Evolutionary conservation across 2,113 vertebrate genomes (phyloP).

Genomic region (Coturnix japonica): DNA sequence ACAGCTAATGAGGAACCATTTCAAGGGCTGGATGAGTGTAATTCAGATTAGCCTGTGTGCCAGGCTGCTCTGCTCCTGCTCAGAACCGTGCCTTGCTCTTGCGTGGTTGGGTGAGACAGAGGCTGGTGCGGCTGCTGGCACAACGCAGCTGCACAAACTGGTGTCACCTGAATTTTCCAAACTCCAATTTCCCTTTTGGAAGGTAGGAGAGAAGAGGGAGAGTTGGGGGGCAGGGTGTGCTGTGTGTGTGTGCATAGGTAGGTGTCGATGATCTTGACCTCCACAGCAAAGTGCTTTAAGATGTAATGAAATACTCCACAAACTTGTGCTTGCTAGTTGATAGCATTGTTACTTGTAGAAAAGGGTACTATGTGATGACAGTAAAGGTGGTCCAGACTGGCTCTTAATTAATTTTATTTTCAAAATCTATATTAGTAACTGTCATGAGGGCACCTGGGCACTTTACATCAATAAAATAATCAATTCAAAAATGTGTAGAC

Average conservation of each 20-base stretch:
- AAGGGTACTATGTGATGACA: conserved; percentile 51
- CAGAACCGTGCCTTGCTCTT: background rate
- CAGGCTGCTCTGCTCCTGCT: conserved; percentile 1
- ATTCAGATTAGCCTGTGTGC: conserved; percentile 34
- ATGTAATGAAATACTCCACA: conserved; percentile 55
- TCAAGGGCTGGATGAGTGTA: conserved; percentile 56
- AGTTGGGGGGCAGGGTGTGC: background rate
- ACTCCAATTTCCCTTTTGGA: background rate
- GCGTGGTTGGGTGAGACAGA: background rate
- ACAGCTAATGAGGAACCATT: conserved; percentile 63
- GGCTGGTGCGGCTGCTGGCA: accelerated
- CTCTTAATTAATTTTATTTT: conserved; percentile 73
- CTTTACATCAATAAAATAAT: conserved; percentile 69
- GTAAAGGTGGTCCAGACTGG: conserved; percentile 66
- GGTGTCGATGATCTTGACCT: conserved; percentile 62
- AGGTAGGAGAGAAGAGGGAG: conserved; percentile 38
- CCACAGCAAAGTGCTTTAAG: conserved; percentile 28
- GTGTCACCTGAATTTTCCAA: background rate
- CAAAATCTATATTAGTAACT: conserved; percentile 67
- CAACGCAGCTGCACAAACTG: background rate
- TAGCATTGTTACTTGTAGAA: conserved; percentile 52
- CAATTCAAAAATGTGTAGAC: conserved; percentile 60
- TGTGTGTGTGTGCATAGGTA: accelerated
- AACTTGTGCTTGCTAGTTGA: conserved; percentile 5
- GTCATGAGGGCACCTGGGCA: conserved; percentile 58